A percentile compares a stretch with the other conserved stretches of the same genome.
These are phyloP conservation scores for Acleris cristana DNA, from an alignment of 2,888 invertebrate species.

Conservation along the genomic window DNA sequence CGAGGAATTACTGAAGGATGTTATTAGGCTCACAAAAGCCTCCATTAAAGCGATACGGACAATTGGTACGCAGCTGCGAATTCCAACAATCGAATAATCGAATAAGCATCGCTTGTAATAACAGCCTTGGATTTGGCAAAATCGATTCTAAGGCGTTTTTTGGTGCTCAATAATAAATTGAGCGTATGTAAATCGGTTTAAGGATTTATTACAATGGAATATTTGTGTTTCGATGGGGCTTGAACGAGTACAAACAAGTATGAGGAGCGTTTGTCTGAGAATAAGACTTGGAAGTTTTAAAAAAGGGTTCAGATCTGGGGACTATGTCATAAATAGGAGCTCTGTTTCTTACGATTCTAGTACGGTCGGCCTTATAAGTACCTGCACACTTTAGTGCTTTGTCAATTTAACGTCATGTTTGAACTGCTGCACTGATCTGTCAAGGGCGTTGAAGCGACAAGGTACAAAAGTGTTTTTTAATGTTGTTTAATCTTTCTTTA, in stretches of 20 bases:
- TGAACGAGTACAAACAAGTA: no score
- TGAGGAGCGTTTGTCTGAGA: background rate
- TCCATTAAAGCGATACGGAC: conserved; percentile 54
- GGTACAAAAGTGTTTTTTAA: no score
- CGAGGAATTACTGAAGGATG: conserved; percentile 53
- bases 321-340: no score
- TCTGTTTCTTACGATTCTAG: no score
- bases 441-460: no score
- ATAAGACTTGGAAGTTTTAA: background rate
- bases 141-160: conserved; percentile 31
- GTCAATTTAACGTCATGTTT: no score
- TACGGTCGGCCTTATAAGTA: no score
- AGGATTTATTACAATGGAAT: conserved; percentile 25
- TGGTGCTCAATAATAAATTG: conserved; percentile 29
- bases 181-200: conserved; percentile 23
- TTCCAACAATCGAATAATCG: conserved; percentile 43
- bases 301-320: no score
- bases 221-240: conserved; percentile 6
- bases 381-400: no score
- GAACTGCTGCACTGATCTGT: no score
- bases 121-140: conserved; percentile 38
- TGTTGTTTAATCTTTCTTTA: no score
- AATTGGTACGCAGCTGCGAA: conserved; percentile 54
- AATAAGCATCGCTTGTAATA: conserved; percentile 42
- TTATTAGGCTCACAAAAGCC: conserved; percentile 56